Conservation (phyloP, 2,888 invertebrate genomes). For the Siphonodentalium dalli region DNA sequence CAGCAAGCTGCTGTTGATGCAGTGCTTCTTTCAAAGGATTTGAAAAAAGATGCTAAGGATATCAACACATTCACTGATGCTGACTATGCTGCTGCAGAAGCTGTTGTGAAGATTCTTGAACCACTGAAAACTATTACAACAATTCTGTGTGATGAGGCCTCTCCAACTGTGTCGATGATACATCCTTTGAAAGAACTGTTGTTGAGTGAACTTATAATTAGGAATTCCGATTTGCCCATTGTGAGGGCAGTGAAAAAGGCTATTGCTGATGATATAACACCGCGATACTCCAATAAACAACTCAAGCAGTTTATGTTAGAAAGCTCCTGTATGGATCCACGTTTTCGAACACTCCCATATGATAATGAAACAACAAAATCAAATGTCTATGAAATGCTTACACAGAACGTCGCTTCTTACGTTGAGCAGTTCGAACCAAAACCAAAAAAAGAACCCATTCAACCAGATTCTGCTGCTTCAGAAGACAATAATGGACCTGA, state of each 20-base stretch:
- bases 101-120: slow-evolving; percentile 14
- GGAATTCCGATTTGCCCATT: slow-evolving; percentile 1
- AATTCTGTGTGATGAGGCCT: slow-evolving; percentile 18
- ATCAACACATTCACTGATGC: slow-evolving; percentile 4
- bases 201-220: neutral
- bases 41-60: slow-evolving; percentile 9
- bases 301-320: neutral
- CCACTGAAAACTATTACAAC: slow-evolving; percentile 23
- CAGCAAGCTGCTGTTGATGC: slow-evolving; percentile 20
- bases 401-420: no score
- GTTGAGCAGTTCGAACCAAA: no score
- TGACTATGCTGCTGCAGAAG: slow-evolving; percentile 20
- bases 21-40: slow-evolving; percentile 10
- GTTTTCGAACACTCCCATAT: neutral
- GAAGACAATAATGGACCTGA: no score
- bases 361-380: no score
- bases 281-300: neutral
- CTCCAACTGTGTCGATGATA: slow-evolving; percentile 23
- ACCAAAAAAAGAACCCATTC: no score
- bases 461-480: no score
- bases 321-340: neutral
- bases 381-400: no score
- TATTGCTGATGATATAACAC: neutral
- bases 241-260: slow-evolving; percentile 10
- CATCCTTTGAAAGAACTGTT: slow-evolving; percentile 14